Conservation (phyloP, 2,113 vertebrate genomes). For the Nymphicus hollandicus region DNA sequence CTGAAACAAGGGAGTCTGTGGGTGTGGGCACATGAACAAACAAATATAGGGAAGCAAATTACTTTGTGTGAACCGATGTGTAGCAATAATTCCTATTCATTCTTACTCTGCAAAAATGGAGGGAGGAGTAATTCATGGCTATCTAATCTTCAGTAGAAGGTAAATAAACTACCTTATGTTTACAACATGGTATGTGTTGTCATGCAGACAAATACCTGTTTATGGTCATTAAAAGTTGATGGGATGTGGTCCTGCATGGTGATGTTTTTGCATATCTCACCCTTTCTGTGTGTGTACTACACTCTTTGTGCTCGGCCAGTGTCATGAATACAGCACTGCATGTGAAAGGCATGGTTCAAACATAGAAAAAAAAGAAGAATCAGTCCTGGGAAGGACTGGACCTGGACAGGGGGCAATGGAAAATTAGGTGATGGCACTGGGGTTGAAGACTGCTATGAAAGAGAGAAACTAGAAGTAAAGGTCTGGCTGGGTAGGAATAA, state of each 20-base stretch:
- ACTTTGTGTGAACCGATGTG: background rate
- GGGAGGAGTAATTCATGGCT: background rate
- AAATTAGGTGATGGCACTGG: background rate
- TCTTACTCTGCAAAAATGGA: background rate
- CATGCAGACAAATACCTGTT: background rate
- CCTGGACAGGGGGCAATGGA: background rate
- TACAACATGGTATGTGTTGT: background rate
- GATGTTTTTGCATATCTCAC: background rate
- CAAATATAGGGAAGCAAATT: background rate
- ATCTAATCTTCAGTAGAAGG: background rate
- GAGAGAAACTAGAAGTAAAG: background rate
- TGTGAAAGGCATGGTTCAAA: background rate
- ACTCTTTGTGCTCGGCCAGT: background rate
- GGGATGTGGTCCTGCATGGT: background rate
- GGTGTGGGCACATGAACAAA: background rate
- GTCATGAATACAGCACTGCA: background rate
- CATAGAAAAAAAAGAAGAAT: background rate
- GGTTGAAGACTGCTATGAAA: background rate
- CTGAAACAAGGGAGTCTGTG: background rate
- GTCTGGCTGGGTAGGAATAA: background rate
- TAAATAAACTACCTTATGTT: background rate
- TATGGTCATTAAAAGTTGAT: background rate
- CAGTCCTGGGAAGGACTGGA: background rate
- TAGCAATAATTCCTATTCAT: background rate
- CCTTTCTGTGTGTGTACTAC: background rate